phyloP scores from a whole-genome alignment of 2,888 invertebrate genomes.

The Malthinus flaveolus region DNA sequence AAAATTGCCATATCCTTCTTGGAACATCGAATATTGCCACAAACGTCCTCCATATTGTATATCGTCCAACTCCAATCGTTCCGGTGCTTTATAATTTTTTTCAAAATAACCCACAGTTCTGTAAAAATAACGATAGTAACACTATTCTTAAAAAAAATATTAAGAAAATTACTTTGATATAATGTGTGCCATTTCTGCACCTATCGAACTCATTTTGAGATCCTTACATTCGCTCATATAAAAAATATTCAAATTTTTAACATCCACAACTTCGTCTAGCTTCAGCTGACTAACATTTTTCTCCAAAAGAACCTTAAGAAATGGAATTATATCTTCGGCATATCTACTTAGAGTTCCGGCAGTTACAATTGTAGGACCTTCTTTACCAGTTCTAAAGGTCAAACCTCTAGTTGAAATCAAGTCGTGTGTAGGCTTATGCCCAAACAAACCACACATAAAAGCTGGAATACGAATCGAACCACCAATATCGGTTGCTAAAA shows the following conservation, averaged over 20 bases:
- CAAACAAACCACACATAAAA: slow-evolving; percentile 88
- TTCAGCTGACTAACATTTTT: slow-evolving; percentile 59
- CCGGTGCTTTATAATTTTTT: slow-evolving; percentile 40
- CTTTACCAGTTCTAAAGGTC: slow-evolving; percentile 69
- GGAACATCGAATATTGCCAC: slow-evolving; percentile 78
- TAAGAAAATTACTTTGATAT: slow-evolving; percentile 59
- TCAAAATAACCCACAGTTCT: slow-evolving; percentile 55
- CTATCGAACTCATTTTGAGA: slow-evolving; percentile 71
- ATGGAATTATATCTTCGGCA: slow-evolving; percentile 77
- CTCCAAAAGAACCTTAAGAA: slow-evolving; percentile 68
- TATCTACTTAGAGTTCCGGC: slow-evolving; percentile 82
- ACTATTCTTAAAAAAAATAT: background rate
- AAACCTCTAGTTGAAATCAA: slow-evolving; percentile 58
- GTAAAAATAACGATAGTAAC: slow-evolving; percentile 20
- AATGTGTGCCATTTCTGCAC: slow-evolving; percentile 65
- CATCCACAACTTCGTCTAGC: slow-evolving; percentile 64
- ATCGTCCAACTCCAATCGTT: slow-evolving; percentile 48
- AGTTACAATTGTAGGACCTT: slow-evolving; percentile 76
- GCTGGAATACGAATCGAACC: slow-evolving; percentile 93
- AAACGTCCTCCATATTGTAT: slow-evolving; percentile 64
- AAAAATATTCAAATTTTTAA: slow-evolving; percentile 71
- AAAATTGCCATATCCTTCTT: slow-evolving; percentile 66
- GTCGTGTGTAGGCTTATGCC: slow-evolving; percentile 73
- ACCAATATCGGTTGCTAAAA: slow-evolving; percentile 85
- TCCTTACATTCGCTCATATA: slow-evolving; percentile 80